Base-by-base conservation (phyloP, 2,797 vertebrate species). In the Cuniculus paca region DNA sequence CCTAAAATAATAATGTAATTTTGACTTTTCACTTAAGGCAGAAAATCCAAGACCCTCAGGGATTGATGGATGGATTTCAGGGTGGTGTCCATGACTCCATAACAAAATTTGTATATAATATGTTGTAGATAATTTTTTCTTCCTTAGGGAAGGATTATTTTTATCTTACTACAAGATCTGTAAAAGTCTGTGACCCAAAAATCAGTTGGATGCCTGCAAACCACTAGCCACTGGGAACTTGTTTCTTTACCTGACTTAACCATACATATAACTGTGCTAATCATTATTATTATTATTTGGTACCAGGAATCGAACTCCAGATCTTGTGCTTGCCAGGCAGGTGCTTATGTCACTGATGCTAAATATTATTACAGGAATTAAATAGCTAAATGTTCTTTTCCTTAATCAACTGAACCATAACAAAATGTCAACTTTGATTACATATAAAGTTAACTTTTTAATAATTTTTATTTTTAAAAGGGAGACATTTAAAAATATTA, bases 381-480 rank as follows among this genome's bases (percentile, higher is more conserved):
- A 75, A 48, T 34, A 48, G 34, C 48, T 94, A 63, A 50, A 52
- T 58, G 72, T 17, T 90, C 42, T 92, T 89, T 31, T n/a, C 56
- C 17, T 61, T 79, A 58, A n/a, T 6, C 13, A 17, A 42, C 11
- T n/a, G 50, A 65, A 48, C 1, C 42, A 36, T 54, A 65, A 63
- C 17, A 94, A 72, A 63, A 91, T 86, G 50, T 20, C 31, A 91
- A 42, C 26, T 70, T 61, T 70, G 83, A 48, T 56, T n/a, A 83
- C 3, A 45, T 24, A 72, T 50, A 81, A 75, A 92, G 8, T 5
- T 26, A 60, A 31, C 58, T 63, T 56, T 78, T 89, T 74, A 20
- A 19, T 28, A 65, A 80, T 72, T 2, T 52, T 83, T 79, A 77
- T 91, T 48, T 85, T 93, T 93, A 77, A 90, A 78, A 65, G 20